These are phyloP conservation scores for Physella acuta DNA, from an alignment of 1,140 invertebrate genomes.

Conservation along the genomic window DNA sequence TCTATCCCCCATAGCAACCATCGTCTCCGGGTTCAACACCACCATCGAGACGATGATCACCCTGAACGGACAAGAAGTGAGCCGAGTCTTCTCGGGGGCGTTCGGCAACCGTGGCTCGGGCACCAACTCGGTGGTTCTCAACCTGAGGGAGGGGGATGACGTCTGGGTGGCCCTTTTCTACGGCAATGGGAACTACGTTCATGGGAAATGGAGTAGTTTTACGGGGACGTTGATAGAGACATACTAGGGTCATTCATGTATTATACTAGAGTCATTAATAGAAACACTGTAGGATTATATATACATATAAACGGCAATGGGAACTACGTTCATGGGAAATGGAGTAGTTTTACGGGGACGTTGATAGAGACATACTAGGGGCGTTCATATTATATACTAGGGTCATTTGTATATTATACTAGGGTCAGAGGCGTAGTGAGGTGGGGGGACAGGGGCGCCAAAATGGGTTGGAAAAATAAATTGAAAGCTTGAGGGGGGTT, in stretches of 20 bases:
- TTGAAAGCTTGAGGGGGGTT: too few relatives aligned
- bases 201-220: slow-evolving; percentile 33
- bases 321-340: slow-evolving; percentile 33
- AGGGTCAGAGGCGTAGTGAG: too few relatives aligned
- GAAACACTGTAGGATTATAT: too few relatives aligned
- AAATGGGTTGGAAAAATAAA: too few relatives aligned
- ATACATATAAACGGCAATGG: slow-evolving; percentile 31
- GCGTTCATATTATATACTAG: too few relatives aligned
- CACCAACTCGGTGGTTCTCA: slow-evolving; percentile 25
- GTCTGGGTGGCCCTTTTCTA: slow-evolving; percentile 30
- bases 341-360: slow-evolving; percentile 29
- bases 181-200: slow-evolving; percentile 32
- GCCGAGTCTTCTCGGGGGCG: slow-evolving; percentile 28
- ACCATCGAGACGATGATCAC: slow-evolving; percentile 33
- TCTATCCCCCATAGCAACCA: too few relatives aligned
- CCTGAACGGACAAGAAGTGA: slow-evolving; percentile 29
- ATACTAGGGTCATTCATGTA: background rate
- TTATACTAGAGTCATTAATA: background rate
- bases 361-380: slow-evolving; percentile 5
- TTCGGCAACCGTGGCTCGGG: slow-evolving; percentile 31
- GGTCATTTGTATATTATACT: background rate
- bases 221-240: slow-evolving; percentile 11
- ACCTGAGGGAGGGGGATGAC: slow-evolving; percentile 27
- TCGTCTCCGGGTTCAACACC: slow-evolving; percentile 33
- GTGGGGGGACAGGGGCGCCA: too few relatives aligned